Conservation (phyloP, 1,140 invertebrate genomes). For the Trichogramma pretiosum region DNA sequence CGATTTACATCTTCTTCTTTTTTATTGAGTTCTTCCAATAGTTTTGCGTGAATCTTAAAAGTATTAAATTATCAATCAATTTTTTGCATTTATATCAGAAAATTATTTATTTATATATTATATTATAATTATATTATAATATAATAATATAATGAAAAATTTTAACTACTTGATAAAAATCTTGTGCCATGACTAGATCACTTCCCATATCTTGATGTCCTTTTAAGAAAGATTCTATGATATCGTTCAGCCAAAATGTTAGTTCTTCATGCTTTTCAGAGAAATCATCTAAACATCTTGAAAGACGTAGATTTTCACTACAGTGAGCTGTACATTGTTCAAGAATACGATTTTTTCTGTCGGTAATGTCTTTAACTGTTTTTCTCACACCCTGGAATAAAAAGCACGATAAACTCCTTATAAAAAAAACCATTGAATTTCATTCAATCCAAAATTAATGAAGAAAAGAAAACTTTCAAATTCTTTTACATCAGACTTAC, state of each 20-base stretch:
- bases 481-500: slow-evolving; percentile 29
- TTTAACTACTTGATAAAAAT: slow-evolving; percentile 55
- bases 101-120: no score
- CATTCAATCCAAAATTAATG: not conserved
- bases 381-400: slow-evolving; percentile 50
- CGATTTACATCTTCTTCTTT: slow-evolving; percentile 32
- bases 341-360: slow-evolving; percentile 58
- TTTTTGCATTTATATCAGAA: no score
- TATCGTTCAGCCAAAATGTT: slow-evolving; percentile 61
- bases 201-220: slow-evolving; percentile 69
- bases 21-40: slow-evolving; percentile 67
- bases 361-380: slow-evolving; percentile 65
- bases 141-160: no score
- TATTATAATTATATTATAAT: no score
- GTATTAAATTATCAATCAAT: no score
- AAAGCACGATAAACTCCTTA: not conserved
- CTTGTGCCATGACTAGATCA: slow-evolving; percentile 58
- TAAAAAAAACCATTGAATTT: not conserved
- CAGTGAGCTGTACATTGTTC: slow-evolving; percentile 60
- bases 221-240: slow-evolving; percentile 64
- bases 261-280: slow-evolving; percentile 62
- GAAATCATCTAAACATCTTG: slow-evolving; percentile 59
- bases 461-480: not conserved
- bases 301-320: slow-evolving; percentile 63
- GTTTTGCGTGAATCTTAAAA: slow-evolving; percentile 59